Conservation (phyloP, 2,888 invertebrate species). For the Eristalis tenax region DNA sequence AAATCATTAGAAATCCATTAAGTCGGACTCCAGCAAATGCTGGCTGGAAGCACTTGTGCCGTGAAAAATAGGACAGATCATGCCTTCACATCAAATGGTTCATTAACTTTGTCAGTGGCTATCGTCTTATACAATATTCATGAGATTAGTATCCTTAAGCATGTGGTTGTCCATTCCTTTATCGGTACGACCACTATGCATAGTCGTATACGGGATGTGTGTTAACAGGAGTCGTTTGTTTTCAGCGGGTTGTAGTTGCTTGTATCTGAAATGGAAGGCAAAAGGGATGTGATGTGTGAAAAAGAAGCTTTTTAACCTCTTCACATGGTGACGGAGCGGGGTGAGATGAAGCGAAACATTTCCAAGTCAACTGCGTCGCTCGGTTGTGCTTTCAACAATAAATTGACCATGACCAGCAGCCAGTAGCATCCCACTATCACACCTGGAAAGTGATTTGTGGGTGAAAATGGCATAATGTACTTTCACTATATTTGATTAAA, state of each 20-base stretch:
- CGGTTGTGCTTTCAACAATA: constrained; percentile 46
- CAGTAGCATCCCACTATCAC: constrained; percentile 10
- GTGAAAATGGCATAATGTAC: constrained; percentile 58
- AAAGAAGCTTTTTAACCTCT: constrained; percentile 46
- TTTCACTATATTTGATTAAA: constrained; percentile 80
- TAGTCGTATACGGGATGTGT: constrained; percentile 6
- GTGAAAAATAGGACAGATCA: constrained; percentile 50
- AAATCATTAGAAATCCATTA: constrained; percentile 66
- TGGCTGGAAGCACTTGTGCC: neutral
- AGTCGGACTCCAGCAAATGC: neutral
- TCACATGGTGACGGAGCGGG: neutral
- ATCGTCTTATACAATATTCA: constrained; percentile 67
- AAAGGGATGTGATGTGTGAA: constrained; percentile 14
- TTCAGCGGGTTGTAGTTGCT: constrained; percentile 30
- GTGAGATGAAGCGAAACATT: constrained; percentile 39
- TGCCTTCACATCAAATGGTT: constrained; percentile 60
- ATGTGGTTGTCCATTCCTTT: constrained; percentile 2
- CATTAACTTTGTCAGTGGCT: constrained; percentile 65
- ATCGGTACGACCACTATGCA: constrained; percentile 6
- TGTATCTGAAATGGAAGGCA: neutral
- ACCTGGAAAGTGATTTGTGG: constrained; percentile 57
- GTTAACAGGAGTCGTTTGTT: constrained; percentile 20
- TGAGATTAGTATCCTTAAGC: constrained; percentile 51
- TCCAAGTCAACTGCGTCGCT: constrained; percentile 31
- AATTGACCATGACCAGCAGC: constrained; percentile 22